Evolutionary conservation across 1,140 invertebrate species (phyloP).

Genomic region (Scaptodrosophila lebanonensis): DNA sequence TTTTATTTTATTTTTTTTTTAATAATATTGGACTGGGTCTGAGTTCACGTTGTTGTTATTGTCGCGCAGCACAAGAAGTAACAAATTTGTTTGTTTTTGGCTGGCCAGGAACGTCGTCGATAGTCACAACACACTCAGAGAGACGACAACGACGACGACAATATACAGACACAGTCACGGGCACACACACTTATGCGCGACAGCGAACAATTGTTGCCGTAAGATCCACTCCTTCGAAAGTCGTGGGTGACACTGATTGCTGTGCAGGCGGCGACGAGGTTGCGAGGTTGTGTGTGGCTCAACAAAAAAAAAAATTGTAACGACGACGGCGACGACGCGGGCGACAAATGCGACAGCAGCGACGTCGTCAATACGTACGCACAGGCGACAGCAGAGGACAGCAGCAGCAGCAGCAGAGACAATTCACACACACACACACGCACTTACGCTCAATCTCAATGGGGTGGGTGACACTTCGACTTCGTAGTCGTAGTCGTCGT

Average conservation of each 20-base stretch:
- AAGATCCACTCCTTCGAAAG: slow-evolving; percentile 71
- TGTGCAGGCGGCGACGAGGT: slow-evolving; percentile 36
- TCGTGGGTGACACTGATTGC: slow-evolving; percentile 76
- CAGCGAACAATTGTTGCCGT: slow-evolving; percentile 32
- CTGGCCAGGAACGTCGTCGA: too few relatives aligned
- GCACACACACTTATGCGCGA: slow-evolving; percentile 6
- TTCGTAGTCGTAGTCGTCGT: too few relatives aligned
- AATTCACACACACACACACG: background rate
- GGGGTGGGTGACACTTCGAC: slow-evolving; percentile 65
- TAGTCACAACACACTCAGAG: too few relatives aligned
- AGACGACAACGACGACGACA: too few relatives aligned
- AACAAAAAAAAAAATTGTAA: slow-evolving; percentile 53
- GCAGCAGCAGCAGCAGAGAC: slow-evolving; percentile 16
- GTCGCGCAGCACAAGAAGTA: too few relatives aligned
- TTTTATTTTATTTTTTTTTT: slow-evolving; percentile 6
- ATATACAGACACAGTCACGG: background rate
- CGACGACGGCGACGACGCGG: slow-evolving; percentile 18
- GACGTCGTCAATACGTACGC: slow-evolving; percentile 35
- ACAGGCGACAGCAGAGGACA: slow-evolving; percentile 38
- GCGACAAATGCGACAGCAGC: background rate
- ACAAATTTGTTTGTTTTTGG: too few relatives aligned
- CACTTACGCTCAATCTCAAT: slow-evolving; percentile 3
- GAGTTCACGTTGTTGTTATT: background rate
- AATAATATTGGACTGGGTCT: slow-evolving; percentile 14
- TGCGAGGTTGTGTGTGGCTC: slow-evolving; percentile 36